A percentile compares a stretch with the other conserved stretches of the same genome.
Evolutionary conservation across 2,888 invertebrate species (phyloP).

Genomic region (Aphidius colemani): DNA sequence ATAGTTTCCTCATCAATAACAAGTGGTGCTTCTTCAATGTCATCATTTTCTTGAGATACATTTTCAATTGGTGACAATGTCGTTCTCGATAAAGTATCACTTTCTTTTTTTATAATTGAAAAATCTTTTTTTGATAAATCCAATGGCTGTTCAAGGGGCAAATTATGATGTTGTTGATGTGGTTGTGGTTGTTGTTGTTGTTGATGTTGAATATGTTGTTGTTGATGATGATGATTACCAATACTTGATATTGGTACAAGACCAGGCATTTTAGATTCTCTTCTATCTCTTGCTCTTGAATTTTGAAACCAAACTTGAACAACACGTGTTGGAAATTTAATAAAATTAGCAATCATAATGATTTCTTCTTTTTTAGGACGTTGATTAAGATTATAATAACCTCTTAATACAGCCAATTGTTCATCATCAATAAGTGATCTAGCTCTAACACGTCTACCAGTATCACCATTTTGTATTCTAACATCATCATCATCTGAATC

Average conservation of each 20-base stretch:
- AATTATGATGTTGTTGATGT: too few relatives aligned
- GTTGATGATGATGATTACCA: slow-evolving; percentile 38
- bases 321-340: slow-evolving; percentile 64
- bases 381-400: slow-evolving; percentile 87
- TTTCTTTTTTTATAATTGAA: slow-evolving; percentile 51
- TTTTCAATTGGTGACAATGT: slow-evolving; percentile 35
- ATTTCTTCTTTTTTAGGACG: slow-evolving; percentile 94
- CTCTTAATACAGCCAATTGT: slow-evolving; percentile 85
- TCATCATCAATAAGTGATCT: slow-evolving; percentile 94
- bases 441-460: slow-evolving; percentile 82
- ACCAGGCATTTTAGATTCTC: slow-evolving; percentile 62
- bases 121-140: slow-evolving; percentile 88
- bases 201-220: too few relatives aligned
- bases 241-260: slow-evolving; percentile 53
- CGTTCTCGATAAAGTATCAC: slow-evolving; percentile 41
- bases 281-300: slow-evolving; percentile 85
- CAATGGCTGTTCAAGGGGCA: slow-evolving; percentile 75
- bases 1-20: slow-evolving; percentile 56
- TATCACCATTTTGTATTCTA: slow-evolving; percentile 57
- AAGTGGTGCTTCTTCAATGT: slow-evolving; percentile 54
- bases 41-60: slow-evolving; percentile 48
- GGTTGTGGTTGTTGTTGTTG: too few relatives aligned
- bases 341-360: slow-evolving; percentile 80
- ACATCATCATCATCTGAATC: slow-evolving; percentile 65
- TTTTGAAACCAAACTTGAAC: slow-evolving; percentile 92